Evolutionary conservation across 1,140 invertebrate species (phyloP), one percentile per base, ranked within the genome.

Genomic region (Drosophila fuyamai): DNA sequence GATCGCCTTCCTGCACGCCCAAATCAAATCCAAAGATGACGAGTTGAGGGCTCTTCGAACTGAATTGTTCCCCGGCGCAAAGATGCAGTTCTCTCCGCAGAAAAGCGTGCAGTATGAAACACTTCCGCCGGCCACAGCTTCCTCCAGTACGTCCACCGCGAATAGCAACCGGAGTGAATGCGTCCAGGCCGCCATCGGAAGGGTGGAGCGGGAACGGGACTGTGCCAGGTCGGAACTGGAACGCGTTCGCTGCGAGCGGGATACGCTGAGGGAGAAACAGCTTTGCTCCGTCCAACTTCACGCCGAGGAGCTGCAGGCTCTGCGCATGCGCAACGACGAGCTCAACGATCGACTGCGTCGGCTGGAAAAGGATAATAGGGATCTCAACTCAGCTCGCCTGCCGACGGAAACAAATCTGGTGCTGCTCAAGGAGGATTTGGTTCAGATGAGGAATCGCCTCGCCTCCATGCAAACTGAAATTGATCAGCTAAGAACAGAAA

Each of bases 21-120:
- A 92, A 82, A 81, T 92, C n/a, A 79, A 91, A 54, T 90, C 85
- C 2, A 92, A 92, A 41, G 91, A 92, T n/a, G 91, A 92, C 5
- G 91, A 92, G 36, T 43, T 92, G 0, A 71, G 71, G 2, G 50
- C 74, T 0, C 51, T 92, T 5, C 81, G 91, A 4, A 23, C 70
- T 0, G 88, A 92, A 18, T 35, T 92, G 4, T 91, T 83, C 48
- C 32, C 65, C 0, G 54, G 35, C 0, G 47, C 35, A 5, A 76
- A 58, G 7, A 5, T 59, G 8, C 66, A 73, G 0, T 36, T 59
- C 4, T 86, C 83, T 0, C 83, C 83, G 0, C 36, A 65, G 5
- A 89, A 80, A n/a, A 46, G 48, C 8, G 61, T 35, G 0, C 68
- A 63, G 9, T 79, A 66, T 13, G 83, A 89, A 9, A 67, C 55